These are phyloP conservation scores for Arge pagana DNA, from an alignment of 2,888 invertebrate species.

Conservation along the genomic window DNA sequence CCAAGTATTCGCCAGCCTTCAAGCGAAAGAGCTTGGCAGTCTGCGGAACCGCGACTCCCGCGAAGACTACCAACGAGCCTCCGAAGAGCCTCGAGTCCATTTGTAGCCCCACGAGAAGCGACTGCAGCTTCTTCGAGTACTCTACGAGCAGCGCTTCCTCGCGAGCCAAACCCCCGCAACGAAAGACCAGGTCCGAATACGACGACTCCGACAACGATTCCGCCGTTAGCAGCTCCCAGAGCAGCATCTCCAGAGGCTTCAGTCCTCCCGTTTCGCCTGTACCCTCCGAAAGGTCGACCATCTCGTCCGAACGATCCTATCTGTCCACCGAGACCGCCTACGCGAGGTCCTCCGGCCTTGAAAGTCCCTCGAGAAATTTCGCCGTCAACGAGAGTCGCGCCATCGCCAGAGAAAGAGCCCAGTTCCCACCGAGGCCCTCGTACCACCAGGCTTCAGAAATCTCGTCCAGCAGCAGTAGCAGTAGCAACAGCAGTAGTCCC, in stretches of 20 bases:
- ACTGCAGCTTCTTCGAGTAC: conserved; percentile 65
- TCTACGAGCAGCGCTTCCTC: conserved; percentile 50
- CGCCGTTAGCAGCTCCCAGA: conserved; percentile 83
- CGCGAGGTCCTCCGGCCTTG: conserved; percentile 57
- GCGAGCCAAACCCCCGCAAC: conserved; percentile 42
- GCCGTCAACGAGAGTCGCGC: conserved; percentile 14
- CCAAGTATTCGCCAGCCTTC: conserved; percentile 83
- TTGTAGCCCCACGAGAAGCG: conserved; percentile 64
- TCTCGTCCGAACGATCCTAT: conserved; percentile 62
- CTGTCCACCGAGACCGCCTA: conserved; percentile 56
- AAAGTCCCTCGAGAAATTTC: conserved; percentile 43
- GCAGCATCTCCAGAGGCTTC: conserved; percentile 74
- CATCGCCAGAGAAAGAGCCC: conserved; percentile 21
- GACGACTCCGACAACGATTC: conserved; percentile 87
- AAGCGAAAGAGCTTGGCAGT: conserved; percentile 76
- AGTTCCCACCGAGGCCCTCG: conserved; percentile 23
- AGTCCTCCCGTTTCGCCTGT: conserved; percentile 76
- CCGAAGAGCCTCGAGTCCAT: conserved; percentile 66
- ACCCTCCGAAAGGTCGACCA: conserved; percentile 61
- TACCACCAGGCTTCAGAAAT: conserved; percentile 44
- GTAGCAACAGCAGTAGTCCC: conserved; percentile 60
- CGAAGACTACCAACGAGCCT: conserved; percentile 47
- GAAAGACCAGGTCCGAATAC: conserved; percentile 51
- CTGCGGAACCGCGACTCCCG: conserved; percentile 54
- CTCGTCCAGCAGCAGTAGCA: conserved; percentile 58